Evolutionary conservation across 2,888 invertebrate species (phyloP), one percentile per base, ranked within the genome.

Genomic region (Notocelia uddmanniana): DNA sequence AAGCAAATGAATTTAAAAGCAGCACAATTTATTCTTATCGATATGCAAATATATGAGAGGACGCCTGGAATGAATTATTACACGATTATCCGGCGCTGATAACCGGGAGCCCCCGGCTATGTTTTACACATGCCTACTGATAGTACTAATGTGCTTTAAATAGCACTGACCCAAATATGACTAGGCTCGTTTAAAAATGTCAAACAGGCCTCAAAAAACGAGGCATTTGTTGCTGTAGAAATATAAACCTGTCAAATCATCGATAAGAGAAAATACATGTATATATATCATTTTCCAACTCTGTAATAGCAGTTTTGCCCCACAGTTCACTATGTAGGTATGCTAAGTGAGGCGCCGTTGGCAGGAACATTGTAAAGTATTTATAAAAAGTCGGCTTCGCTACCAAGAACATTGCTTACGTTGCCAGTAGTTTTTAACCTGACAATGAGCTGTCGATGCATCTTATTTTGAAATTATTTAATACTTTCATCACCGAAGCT

Each of bases 41-140:
- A 71, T 66, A 59, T 66, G 70, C 41, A 45, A 71, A 71, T 71
- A 59, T 59, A 71, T 23, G 66, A 23, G 57, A 69, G 19, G 34
- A 31, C 37, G 66, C 57, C n/a, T 13, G 50, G 45, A 71, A 52
- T 71, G 58, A 71, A 71, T 66, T 66, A 71, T 71, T 66, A 45
- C 59, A 31, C 66, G 70, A 71, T 71, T 66, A 71, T 71, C 70
- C 41, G 52, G n/a, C 11, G 26, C 19, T 64, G 70, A 71, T 71
- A 71, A 41, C 59, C 13, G 2, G 8, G 11, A n/a, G 58, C 64
- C 59, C 52, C 41, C 41, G 58, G 70, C 64, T n/a, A 57, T 48
- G 54, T 62, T 68, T 52, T 50, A 57, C 57, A 59, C 59, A 66
- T 50, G 52, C 21, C n/a, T 21, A 21, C 48, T 50, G 34, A 52